Conservation (phyloP, 2,888 invertebrate species). For the Aphrophora alni region DNA sequence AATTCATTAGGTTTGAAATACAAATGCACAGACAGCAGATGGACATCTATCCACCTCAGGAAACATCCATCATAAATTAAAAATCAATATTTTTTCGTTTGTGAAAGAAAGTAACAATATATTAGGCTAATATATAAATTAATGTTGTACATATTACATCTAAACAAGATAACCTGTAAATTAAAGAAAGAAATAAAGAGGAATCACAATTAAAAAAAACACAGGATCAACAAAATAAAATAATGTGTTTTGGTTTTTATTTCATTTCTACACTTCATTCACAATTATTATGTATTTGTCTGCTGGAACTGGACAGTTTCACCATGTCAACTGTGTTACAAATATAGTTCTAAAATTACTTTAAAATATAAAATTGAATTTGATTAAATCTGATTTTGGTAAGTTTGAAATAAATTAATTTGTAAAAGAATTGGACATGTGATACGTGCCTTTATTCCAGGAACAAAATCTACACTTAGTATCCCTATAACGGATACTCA, state of each 20-base stretch:
- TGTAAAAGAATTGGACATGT: background rate
- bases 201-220: slow-evolving; percentile 3
- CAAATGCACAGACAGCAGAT: no score
- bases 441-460: slow-evolving; percentile 29
- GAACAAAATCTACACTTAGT: slow-evolving; percentile 36
- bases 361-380: background rate
- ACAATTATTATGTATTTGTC: slow-evolving; percentile 42
- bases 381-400: background rate
- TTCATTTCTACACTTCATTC: slow-evolving; percentile 49
- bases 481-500: slow-evolving; percentile 42
- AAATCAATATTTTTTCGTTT: no score
- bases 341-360: background rate
- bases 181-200: background rate
- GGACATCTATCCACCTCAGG: no score
- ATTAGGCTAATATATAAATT: no score
- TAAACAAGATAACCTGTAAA: background rate
- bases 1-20: no score
- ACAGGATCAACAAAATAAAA: slow-evolving; percentile 41
- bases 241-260: slow-evolving; percentile 50
- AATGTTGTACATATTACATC: no score
- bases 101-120: no score
- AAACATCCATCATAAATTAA: no score
- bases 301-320: slow-evolving; percentile 41
- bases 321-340: slow-evolving; percentile 7
- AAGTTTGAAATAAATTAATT: background rate